Base-by-base conservation (phyloP, 1,140 invertebrate species). In the Tribolium castaneum region DNA sequence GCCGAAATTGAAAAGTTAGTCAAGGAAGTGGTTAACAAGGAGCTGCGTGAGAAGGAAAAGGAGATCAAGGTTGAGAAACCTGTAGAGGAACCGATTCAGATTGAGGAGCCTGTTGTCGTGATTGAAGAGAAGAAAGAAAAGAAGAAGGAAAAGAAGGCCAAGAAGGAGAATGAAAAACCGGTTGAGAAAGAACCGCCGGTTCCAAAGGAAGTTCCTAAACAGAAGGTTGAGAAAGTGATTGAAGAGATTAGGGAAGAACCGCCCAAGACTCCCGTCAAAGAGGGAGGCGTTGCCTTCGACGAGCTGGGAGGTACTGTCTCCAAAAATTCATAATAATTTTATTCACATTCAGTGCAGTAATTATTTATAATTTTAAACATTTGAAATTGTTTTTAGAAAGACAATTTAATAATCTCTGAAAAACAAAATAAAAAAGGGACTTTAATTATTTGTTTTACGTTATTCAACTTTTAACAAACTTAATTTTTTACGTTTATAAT, bases 281-380 rank as follows among this genome's bases (percentile, higher is more conserved):
- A 75, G 13, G 83, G 78, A 75, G 82, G 82, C 73, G 81, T 86
- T 39, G 91, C 87, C 14, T 93, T 93, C 86, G 92, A 93, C 86
- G 92, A 93, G 87, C 86, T 93, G 78, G 92, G 91, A 87, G 92
- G 92, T 19, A 19, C 2, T 19, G 16, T 19, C 1, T 19, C 2
- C 16, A 19, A 19, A 1, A 1, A 19, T 19, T 19, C 16, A 2
- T 19, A 1, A 19, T 19, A 19, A 19, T 19, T 19, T 19, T 19
- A 19, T 19, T 19, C 16, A 1, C 16, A 19, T 1, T 19, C 1
- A 19, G 1, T 19, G 16, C 2, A 19, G 16, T 19, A 19, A 19
- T 19, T 19, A 19, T 19, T n/a, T n/a, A n/a, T n/a, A n/a, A n/a
- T n/a, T n/a, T n/a, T n/a, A n/a, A n/a, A n/a, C n/a, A n/a, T n/a